Evolutionary conservation across 2,888 invertebrate species (phyloP).

Genomic region (Resseliella maxima): DNA sequence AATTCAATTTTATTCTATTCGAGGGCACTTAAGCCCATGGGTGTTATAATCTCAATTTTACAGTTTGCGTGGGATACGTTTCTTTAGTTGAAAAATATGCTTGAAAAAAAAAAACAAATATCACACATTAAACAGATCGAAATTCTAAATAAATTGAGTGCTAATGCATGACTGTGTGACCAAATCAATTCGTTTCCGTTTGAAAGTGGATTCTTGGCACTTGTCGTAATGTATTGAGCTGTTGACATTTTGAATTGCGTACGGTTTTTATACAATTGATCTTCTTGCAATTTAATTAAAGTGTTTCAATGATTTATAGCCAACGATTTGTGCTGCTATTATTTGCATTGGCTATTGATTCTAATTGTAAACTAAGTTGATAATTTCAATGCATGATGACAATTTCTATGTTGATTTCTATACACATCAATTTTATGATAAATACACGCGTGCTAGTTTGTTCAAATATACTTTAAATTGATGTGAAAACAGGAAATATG

Average conservation of each 20-base stretch:
- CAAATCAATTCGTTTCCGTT: constrained; percentile 39
- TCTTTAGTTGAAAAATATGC: neutral
- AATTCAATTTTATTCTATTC: neutral
- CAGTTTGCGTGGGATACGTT: neutral
- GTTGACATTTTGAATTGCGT: neutral
- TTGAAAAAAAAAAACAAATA: neutral
- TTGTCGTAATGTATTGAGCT: neutral
- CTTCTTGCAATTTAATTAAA: constrained; percentile 34
- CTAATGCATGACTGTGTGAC: neutral
- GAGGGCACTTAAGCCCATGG: neutral
- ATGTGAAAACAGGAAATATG: constrained; percentile 4
- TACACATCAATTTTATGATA: constrained; percentile 9
- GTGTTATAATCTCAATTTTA: neutral
- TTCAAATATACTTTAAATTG: neutral
- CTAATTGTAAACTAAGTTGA: constrained; percentile 30
- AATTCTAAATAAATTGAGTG: neutral
- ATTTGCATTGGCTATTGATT: neutral
- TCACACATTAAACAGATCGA: neutral
- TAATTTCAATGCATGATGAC: neutral
- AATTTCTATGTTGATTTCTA: neutral
- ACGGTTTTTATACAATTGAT: neutral
- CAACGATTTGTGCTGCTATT: neutral
- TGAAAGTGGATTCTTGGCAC: constrained; percentile 1
- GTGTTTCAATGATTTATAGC: neutral
- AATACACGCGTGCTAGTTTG: constrained; percentile 12